A percentile compares a stretch with the other conserved stretches of the same genome.
phyloP scores from a whole-genome alignment of 2,113 vertebrate genomes.

The Alligator sinensis region DNA sequence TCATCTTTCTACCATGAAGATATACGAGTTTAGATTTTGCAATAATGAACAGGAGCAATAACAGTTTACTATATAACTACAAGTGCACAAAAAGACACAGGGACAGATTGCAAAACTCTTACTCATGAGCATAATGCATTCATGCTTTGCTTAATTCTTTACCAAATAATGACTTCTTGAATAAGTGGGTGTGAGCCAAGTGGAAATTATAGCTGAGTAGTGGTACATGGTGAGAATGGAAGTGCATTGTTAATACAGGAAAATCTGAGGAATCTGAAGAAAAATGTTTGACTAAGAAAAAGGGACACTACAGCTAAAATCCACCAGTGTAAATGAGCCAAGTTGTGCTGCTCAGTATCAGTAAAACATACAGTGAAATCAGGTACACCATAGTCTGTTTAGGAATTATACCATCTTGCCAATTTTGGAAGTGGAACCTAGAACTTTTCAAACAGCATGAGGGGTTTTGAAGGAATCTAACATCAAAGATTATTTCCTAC shows the following conservation, averaged over 20 bases:
- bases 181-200: not conserved
- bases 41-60: not conserved
- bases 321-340: not conserved
- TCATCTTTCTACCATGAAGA: slow-evolving; percentile 23
- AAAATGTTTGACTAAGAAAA: not conserved
- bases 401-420: not conserved
- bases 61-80: not conserved
- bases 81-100: rapidly evolving
- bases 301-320: not conserved
- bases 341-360: not conserved
- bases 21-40: not conserved
- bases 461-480: not conserved
- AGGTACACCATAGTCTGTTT: not conserved
- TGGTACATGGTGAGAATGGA: not conserved
- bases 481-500: not conserved
- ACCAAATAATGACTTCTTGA: rapidly evolving
- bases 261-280: not conserved
- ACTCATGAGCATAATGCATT: not conserved
- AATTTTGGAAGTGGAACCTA: not conserved
- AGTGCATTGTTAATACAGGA: not conserved
- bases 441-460: rapidly evolving
- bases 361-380: not conserved
- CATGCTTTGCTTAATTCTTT: no score
- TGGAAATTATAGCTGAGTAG: rapidly evolving
- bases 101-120: not conserved